Evolutionary conservation across 2,113 vertebrate species (phyloP).

Genomic region (Caracal caracal): DNA sequence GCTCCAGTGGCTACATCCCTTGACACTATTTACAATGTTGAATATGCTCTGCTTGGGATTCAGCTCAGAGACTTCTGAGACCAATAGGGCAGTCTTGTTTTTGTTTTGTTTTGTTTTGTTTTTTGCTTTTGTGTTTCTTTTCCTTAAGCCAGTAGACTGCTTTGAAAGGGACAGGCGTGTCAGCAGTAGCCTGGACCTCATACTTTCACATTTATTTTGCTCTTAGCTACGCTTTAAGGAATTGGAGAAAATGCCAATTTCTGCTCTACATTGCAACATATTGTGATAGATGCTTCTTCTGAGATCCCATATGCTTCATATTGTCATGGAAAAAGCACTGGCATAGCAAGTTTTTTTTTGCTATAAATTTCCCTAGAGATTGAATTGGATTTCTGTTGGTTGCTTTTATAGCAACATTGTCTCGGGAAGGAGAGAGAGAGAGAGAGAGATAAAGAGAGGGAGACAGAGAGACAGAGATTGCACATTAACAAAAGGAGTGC

Average conservation of each 20-base stretch:
- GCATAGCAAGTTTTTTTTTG: slow-evolving; percentile 71
- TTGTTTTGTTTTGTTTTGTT: background rate
- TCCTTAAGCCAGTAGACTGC: slow-evolving; percentile 15
- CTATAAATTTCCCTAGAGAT: slow-evolving; percentile 74
- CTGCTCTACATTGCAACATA: slow-evolving; percentile 63
- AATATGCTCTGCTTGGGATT: background rate
- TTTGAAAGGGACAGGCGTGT: slow-evolving; percentile 24
- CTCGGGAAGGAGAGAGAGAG: slow-evolving; percentile 10
- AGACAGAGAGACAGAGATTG: background rate
- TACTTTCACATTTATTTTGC: slow-evolving; percentile 64
- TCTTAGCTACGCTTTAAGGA: slow-evolving; percentile 68
- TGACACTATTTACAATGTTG: background rate
- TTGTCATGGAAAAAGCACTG: slow-evolving; percentile 72
- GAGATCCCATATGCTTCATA: slow-evolving; percentile 73
- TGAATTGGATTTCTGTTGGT: slow-evolving; percentile 74
- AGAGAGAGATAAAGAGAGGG: background rate
- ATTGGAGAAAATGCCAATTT: slow-evolving; percentile 74
- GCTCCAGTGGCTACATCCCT: background rate
- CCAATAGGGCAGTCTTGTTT: background rate
- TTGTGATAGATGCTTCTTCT: slow-evolving; percentile 77
- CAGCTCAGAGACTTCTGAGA: background rate
- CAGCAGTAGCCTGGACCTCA: slow-evolving; percentile 17
- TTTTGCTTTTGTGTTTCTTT: slow-evolving; percentile 3
- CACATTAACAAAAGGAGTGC: background rate
- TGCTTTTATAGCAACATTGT: slow-evolving; percentile 74